Evolutionary conservation across 2,797 vertebrate species (phyloP).

Genomic region (Sebastolobus alascanus): DNA sequence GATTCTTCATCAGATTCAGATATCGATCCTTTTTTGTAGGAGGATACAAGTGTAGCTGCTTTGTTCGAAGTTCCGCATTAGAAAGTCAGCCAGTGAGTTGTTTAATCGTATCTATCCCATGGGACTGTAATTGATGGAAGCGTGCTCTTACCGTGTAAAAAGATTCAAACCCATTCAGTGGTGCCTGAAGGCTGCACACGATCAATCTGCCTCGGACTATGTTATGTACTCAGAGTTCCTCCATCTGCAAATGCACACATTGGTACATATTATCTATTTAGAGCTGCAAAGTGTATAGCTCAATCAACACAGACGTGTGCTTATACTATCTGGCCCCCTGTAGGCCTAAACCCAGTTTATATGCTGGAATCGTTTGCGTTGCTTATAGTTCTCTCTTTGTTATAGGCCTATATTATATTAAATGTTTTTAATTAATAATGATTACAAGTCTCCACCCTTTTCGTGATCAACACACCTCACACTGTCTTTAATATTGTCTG

Average conservation of each 20-base stretch:
- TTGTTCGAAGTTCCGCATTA: constrained; percentile 58
- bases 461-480: background rate
- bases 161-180: constrained; percentile 30
- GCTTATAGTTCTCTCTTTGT: background rate
- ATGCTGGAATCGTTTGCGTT: background rate
- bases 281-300: background rate
- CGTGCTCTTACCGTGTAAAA: constrained; percentile 28
- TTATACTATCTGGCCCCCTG: background rate
- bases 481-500: background rate
- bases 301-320: background rate
- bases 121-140: constrained; percentile 59
- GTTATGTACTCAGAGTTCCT: background rate
- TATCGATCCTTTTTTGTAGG: constrained; percentile 58
- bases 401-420: background rate
- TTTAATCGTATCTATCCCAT: constrained; percentile 52
- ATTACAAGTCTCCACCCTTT: background rate
- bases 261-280: background rate
- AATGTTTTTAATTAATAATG: background rate
- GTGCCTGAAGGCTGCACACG: background rate
- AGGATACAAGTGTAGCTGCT: constrained; percentile 59
- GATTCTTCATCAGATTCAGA: constrained; percentile 68
- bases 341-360: background rate
- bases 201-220: background rate
- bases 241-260: background rate
- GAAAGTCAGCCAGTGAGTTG: constrained; percentile 46